These are phyloP conservation scores for Drosophila longiperda DNA, from an alignment of 2,888 invertebrate genomes.

Conservation along the genomic window DNA sequence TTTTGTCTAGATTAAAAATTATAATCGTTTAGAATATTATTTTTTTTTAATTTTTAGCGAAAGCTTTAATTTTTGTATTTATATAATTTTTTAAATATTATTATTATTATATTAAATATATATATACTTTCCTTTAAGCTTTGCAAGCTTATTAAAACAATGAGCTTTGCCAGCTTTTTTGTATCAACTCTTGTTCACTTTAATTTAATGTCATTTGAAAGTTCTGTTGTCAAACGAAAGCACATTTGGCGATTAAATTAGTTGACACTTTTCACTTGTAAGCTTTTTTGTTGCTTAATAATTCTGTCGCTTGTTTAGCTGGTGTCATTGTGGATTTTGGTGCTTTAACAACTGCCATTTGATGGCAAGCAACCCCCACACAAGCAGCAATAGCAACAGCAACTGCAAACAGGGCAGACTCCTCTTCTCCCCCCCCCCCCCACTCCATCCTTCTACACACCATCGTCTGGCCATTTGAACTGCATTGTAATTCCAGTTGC, in stretches of 20 bases:
- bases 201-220: not conserved
- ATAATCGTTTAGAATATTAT: not conserved
- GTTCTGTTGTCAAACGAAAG: not conserved
- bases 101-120: not conserved
- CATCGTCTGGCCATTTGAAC: constrained; percentile 35
- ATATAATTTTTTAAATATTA: not conserved
- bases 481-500: constrained; percentile 65
- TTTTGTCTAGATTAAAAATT: not conserved
- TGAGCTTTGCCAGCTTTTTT: not conserved
- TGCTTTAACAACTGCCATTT: constrained; percentile 29
- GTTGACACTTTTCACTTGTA: not conserved
- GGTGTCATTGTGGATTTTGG: constrained; percentile 26
- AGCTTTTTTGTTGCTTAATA: constrained; percentile 3
- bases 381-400: constrained; percentile 7
- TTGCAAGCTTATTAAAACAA: not conserved
- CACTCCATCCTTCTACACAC: not conserved
- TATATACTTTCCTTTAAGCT: not conserved
- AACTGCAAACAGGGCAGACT: constrained; percentile 6
- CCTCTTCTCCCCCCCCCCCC: not conserved
- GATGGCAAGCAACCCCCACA: constrained; percentile 53
- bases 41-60: too few species aligned
- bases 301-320: constrained; percentile 15
- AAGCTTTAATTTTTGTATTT: not conserved
- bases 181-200: not conserved
- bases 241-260: constrained; percentile 1